Percentiles rank a stretch among this genome's conserved stretches.
Evolutionary conservation across 2,113 vertebrate genomes (phyloP).

Genomic region (Myrmophylax atrothorax): DNA sequence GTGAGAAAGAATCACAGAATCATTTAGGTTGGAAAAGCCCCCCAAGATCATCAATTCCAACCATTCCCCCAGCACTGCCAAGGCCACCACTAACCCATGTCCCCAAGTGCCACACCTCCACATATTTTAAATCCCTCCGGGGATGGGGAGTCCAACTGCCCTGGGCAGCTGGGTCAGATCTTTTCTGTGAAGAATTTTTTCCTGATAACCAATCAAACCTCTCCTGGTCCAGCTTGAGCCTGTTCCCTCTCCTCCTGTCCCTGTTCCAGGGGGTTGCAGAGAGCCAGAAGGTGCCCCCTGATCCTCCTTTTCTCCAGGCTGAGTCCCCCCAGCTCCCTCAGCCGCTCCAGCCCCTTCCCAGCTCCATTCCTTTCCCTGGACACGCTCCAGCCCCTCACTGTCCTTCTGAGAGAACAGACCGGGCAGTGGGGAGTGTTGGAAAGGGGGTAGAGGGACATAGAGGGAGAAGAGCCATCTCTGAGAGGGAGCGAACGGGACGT

Average conservation of each 20-base stretch:
- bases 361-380: neutral
- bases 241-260: neutral
- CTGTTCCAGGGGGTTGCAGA: neutral
- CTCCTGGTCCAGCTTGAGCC: neutral
- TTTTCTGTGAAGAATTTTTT: neutral
- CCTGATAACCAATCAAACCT: neutral
- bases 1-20: neutral
- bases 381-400: neutral
- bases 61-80: neutral
- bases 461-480: rapidly evolving
- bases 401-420: neutral
- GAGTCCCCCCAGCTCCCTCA: neutral
- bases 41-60: neutral
- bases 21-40: neutral
- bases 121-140: neutral
- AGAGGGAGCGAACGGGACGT: rapidly evolving
- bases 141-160: neutral
- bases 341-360: neutral
- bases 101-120: no score
- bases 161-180: neutral
- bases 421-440: neutral
- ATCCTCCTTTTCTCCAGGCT: neutral
- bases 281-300: neutral
- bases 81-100: neutral
- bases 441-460: rapidly evolving